These are phyloP conservation scores for Coelopa frigida DNA, from an alignment of 1,140 invertebrate species.

Conservation along the genomic window DNA sequence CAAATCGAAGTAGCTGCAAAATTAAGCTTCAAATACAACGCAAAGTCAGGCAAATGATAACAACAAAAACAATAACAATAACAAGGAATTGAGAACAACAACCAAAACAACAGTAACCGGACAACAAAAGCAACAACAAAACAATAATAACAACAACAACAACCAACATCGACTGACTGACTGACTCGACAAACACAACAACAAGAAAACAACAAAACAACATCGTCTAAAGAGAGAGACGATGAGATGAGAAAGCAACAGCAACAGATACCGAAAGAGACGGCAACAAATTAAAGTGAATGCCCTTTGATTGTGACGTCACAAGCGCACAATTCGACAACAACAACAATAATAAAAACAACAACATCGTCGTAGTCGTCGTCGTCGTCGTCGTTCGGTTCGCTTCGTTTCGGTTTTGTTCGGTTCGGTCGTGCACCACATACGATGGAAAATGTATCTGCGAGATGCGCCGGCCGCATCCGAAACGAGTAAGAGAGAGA, in stretches of 20 bases:
- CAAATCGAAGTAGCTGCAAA: too few species aligned
- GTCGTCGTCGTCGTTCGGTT: too few species aligned
- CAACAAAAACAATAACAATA: too few species aligned
- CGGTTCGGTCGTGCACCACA: too few species aligned
- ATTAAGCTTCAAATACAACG: too few species aligned
- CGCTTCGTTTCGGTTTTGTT: too few species aligned
- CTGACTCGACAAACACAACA: neutral
- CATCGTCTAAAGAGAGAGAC: neutral
- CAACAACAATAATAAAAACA: neutral
- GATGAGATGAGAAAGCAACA: neutral
- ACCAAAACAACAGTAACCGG: too few species aligned
- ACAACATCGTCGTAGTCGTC: too few species aligned
- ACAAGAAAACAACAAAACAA: neutral
- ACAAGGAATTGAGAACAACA: too few species aligned
- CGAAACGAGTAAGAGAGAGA: conserved; percentile 5
- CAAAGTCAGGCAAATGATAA: too few species aligned
- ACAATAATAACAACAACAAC: conserved; percentile 3
- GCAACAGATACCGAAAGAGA: conserved; percentile 1
- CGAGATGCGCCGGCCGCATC: too few species aligned
- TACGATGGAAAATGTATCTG: neutral
- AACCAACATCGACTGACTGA: too few species aligned
- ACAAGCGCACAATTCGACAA: neutral
- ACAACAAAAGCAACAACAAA: conserved; percentile 5
- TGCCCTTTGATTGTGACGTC: conserved; percentile 13
- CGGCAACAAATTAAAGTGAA: conserved; percentile 7